Evolutionary conservation across 1,140 invertebrate species (phyloP), one percentile per base, ranked within the genome.

Genomic region (Cyclina sinensis): DNA sequence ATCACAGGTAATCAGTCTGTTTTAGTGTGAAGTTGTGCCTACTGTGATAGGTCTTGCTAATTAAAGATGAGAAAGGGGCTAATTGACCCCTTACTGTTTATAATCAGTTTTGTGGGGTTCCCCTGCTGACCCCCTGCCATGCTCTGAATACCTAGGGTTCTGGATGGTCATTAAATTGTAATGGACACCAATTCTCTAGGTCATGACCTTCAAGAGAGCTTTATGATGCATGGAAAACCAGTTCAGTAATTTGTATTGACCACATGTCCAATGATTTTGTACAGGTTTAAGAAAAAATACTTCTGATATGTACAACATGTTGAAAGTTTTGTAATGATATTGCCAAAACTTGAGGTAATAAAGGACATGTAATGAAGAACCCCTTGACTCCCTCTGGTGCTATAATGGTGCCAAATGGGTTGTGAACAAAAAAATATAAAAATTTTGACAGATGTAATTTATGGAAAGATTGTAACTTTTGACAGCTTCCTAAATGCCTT

Each of bases 101-200:
- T 54, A 78, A 78, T 54, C 74, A 78, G 74, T 78, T 78, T 51
- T 51, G 16, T 78, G 21, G 46, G 2, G 46, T 32, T 32, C 37
- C 46, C 81, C 39, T 81, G 51, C 12, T 65, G 35, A 65, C 57
- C 79, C 79, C 79, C 79, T 81, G 79, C 79, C 79, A 57, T 39
- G 32, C 35, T 65, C 5, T 62, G 79, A 83, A 83, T 83, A 65
- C 43, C 81, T 51, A 68, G 73, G 73, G 62, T 59, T 35, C 51
- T 70, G 4, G 46, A 16, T 74, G 62, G 59, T 83, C 86, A 88
- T 88, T 88, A 88, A 88, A 88, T n/a, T 82, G 86, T 81, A 88
- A 88, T 88, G 86, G 79, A 88, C 79, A 88, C 86, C 86, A 83
- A 39, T 35, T 46, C 46, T 24, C 39, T 83, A 48, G 86, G 86